Conservation (phyloP, 2,888 invertebrate genomes). For the Netelia virgata region DNA sequence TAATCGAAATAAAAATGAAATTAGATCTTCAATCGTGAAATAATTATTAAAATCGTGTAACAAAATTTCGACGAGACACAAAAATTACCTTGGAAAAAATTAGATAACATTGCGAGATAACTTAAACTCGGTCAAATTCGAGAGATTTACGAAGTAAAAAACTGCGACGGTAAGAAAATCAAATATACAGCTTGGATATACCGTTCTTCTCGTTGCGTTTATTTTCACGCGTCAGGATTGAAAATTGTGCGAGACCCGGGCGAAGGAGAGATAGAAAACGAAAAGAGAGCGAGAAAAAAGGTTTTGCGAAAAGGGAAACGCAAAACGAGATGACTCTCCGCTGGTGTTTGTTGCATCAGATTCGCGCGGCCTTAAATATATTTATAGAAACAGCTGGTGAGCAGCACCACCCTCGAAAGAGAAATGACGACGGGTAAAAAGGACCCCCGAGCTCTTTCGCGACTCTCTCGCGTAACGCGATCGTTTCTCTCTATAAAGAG, state of each 20-base stretch:
- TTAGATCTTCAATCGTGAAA: background rate
- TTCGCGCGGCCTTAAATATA: conserved; percentile 71
- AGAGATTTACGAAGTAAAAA: background rate
- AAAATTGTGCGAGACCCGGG: conserved; percentile 22
- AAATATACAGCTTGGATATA: conserved; percentile 14
- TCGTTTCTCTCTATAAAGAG: conserved; percentile 19
- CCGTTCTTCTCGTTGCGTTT: conserved; percentile 42
- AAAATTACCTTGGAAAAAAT: background rate
- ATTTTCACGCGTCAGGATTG: conserved; percentile 42
- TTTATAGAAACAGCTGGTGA: conserved; percentile 82
- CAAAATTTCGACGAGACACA: too few species aligned
- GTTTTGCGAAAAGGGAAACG: conserved; percentile 24
- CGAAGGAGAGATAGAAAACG: conserved; percentile 61
- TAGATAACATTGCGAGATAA: too few species aligned
- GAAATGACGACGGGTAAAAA: conserved; percentile 66
- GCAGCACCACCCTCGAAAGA: conserved; percentile 69
- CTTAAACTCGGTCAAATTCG: too few species aligned
- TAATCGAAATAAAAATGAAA: background rate
- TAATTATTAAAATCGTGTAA: background rate
- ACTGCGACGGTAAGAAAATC: background rate
- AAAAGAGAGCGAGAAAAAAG: conserved; percentile 1
- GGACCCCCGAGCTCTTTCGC: conserved; percentile 12
- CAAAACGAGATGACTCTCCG: conserved; percentile 45
- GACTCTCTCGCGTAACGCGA: conserved; percentile 68
- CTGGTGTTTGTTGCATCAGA: conserved; percentile 81